Evolutionary conservation across 2,888 invertebrate species (phyloP), one percentile per base, ranked within the genome.

Genomic region (Invenusta paracnida): DNA sequence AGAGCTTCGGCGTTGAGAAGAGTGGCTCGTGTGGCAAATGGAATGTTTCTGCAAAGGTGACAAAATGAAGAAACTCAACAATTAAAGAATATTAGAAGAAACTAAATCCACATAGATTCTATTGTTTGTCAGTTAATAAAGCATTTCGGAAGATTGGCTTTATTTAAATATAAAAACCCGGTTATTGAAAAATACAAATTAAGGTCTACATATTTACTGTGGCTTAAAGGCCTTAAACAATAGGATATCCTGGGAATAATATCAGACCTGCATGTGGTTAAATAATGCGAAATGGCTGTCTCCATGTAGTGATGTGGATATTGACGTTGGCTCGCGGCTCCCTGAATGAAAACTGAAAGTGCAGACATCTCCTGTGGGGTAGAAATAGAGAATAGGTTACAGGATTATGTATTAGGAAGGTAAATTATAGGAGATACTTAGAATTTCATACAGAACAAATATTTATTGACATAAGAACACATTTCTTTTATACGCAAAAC

Each of bases 1-100:
- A 98, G 92, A 89, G 96, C 96, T 89, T 97, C 95, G 0, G 95
- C 94, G 88, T 96, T 96, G 0, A 98, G 92, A 83, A 98, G 92
- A 0, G 97, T 96, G 0, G 96, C 96, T 89, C 98, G 93, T 0
- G 96, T 96, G 0, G 97, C 97, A 90, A 96, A 96, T 89, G 96
- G 95, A 0, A 95, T 95, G 93, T 96, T 94, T 91, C 96, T 95
- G 89, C 66, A 91, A 91, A 85, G 88, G n/a, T n/a, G n/a, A n/a
- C n/a, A n/a, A n/a, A n/a, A n/a, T n/a, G 25, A 1, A n/a, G n/a
- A 83, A 86, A 86, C 5, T 13, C 11, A 17, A 81, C 13, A 66
- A 13, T 66, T 66, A n/a, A 66, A 13, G 66, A 66, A 11, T 13
- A 66, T 11, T 66, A 66, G n/a, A 13, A 66, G 11, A 66, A 66